Conservation (phyloP, 30 jellyfish, hydroid and myxozoan species). For the Hydra vulgaris region DNA sequence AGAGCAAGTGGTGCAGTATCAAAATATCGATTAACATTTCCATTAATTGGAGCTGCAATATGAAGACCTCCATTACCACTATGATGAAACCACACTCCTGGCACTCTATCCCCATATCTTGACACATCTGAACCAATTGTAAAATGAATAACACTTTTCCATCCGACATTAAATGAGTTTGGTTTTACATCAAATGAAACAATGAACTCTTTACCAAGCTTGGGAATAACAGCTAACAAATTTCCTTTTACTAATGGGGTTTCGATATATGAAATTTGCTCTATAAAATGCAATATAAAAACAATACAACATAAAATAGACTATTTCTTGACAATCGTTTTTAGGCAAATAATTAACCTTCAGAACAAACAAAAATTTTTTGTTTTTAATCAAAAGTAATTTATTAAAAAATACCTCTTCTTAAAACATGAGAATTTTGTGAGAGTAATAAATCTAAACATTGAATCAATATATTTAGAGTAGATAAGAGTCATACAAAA, state of each 20-base stretch:
- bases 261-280: background rate
- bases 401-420: too few relatives aligned
- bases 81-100: conserved; percentile 15
- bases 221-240: background rate
- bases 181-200: conserved; percentile 16
- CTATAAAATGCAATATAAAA: background rate
- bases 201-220: background rate
- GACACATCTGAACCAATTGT: background rate
- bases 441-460: too few relatives aligned
- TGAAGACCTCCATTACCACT: conserved; percentile 2
- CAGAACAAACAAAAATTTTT: too few relatives aligned
- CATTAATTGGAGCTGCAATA: background rate
- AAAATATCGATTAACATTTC: background rate
- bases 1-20: background rate
- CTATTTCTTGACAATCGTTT: background rate
- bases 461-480: too few relatives aligned
- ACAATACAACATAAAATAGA: background rate
- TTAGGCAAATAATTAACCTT: too few relatives aligned
- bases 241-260: background rate
- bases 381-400: too few relatives aligned
- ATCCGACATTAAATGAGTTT: background rate
- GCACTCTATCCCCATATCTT: conserved; percentile 7
- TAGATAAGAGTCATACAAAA: too few relatives aligned
- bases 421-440: too few relatives aligned
- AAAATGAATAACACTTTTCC: conserved; percentile 4